Conservation (phyloP, 2,797 vertebrate genomes). For the Craterocephalus amniculus region DNA sequence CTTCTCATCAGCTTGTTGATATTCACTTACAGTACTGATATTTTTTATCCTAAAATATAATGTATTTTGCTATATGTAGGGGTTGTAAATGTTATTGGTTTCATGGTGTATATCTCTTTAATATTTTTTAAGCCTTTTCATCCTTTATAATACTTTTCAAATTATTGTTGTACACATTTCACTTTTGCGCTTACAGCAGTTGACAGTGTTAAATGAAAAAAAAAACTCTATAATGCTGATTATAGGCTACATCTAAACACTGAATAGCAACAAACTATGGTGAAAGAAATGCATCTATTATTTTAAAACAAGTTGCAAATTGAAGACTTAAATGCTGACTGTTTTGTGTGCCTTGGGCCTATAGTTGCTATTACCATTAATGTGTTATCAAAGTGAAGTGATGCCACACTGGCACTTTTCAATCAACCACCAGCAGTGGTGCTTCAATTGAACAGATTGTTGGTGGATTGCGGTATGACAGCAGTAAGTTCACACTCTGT, state of each 20-base stretch:
- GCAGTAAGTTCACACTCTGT: slow-evolving; percentile 65
- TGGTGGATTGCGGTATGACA: slow-evolving; percentile 51
- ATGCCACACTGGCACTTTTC: slow-evolving; percentile 48
- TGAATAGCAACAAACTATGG: too few species aligned
- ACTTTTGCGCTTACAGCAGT: background rate
- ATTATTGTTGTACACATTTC: background rate
- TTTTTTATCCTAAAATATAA: background rate
- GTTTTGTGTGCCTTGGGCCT: slow-evolving; percentile 3
- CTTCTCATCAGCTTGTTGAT: background rate
- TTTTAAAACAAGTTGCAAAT: slow-evolving; percentile 14
- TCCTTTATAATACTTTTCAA: background rate
- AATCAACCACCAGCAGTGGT: slow-evolving; percentile 61
- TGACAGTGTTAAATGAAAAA: background rate
- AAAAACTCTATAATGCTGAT: background rate
- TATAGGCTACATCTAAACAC: too few species aligned
- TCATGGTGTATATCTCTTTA: slow-evolving; percentile 9
- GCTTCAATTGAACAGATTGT: slow-evolving; percentile 73
- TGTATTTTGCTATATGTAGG: background rate
- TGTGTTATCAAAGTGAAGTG: slow-evolving; percentile 56
- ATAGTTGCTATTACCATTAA: slow-evolving; percentile 14
- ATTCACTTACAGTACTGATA: background rate
- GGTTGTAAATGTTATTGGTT: background rate
- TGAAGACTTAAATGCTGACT: slow-evolving; percentile 16
- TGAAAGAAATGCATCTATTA: background rate
- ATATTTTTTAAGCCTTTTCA: slow-evolving; percentile 10